Base-by-base conservation (phyloP, 2,888 invertebrate species). In the Encarsia formosa region DNA sequence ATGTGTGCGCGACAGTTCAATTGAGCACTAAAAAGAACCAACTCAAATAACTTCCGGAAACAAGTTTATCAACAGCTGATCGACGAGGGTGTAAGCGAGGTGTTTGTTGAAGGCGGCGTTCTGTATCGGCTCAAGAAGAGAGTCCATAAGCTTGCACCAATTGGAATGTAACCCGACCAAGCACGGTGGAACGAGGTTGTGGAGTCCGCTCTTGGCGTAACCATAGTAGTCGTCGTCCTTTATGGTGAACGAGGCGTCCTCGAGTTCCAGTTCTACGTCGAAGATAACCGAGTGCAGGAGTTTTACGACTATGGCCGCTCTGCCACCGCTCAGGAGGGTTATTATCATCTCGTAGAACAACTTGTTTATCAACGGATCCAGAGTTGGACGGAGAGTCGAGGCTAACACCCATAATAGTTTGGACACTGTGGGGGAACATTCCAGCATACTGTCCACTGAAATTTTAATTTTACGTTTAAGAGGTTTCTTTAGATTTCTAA, bases 41-140 rank as follows among this genome's bases (percentile, higher is more conserved):
- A 16, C 46, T 54, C 35, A 57, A 69, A 65, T 71, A 47, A 82
- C 62, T 71, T 89, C 88, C 0, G 91, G 90, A 75, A 88, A 91
- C 55, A 91, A 74, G 74, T 90, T 88, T 43, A 80, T 74, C 24
- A 90, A 65, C 48, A 90, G 77, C 47, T 86, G 78, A 71, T 94
- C 94, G 61, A 93, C 72, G 46, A 92, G 76, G 62, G 85, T 83
- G 74, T 92, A 91, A 56, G 84, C 83, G 60, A 92, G 75, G 72
- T 81, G 81, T 63, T 82, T 82, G 65, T 83, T 83, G 38, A 82
- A 73, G 34, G 77, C 68, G 9, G 81, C 80, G 59, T 77, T 76
- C 65, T 83, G 83, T 26, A 75, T 57, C 4, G 74, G 67, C 46
- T 72, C 67, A 19, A 74, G 58, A n/a, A 74, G 54, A 1, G 68